Evolutionary conservation across 2,113 vertebrate genomes (phyloP).

Genomic region (Pleuronectes platessa): DNA sequence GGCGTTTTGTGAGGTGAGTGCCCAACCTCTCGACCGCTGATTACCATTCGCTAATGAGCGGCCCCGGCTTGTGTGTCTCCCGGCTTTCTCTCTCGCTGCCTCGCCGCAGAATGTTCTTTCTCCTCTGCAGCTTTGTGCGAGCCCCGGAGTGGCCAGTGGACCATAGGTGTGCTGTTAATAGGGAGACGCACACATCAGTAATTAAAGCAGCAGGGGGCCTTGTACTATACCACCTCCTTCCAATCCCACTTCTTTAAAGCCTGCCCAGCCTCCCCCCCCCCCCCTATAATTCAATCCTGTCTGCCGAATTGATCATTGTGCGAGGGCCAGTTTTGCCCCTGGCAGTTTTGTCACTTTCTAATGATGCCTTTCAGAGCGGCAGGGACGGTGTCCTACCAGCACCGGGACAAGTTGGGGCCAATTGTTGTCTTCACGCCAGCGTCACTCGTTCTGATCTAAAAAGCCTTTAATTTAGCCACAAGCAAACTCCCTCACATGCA

Average conservation of each 20-base stretch:
- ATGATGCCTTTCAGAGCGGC: slow-evolving; percentile 78
- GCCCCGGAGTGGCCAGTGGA: slow-evolving; percentile 69
- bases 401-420: slow-evolving; percentile 71
- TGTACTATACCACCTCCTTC: slow-evolving; percentile 72
- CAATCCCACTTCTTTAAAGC: slow-evolving; percentile 60
- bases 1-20: slow-evolving; percentile 80
- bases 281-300: slow-evolving; percentile 72
- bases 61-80: slow-evolving; percentile 67
- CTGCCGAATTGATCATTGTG: slow-evolving; percentile 84
- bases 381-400: slow-evolving; percentile 61
- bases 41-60: slow-evolving; percentile 88
- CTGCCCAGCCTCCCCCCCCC: slow-evolving; percentile 55
- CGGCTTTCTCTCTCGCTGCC: slow-evolving; percentile 46
- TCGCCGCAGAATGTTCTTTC: slow-evolving; percentile 69
- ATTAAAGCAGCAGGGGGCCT: slow-evolving; percentile 85
- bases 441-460: slow-evolving; percentile 48
- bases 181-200: slow-evolving; percentile 83
- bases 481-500: slow-evolving; percentile 17
- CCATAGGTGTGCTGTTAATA: slow-evolving; percentile 80
- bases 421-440: slow-evolving; percentile 69
- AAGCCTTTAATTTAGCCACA: slow-evolving; percentile 60
- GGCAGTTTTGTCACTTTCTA: slow-evolving; percentile 86
- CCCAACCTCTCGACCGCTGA: slow-evolving; percentile 80
- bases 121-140: slow-evolving; percentile 78
- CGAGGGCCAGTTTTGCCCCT: slow-evolving; percentile 78